phyloP scores from a whole-genome alignment of 2,797 vertebrate species.

The Premnoplex brunnescens region DNA sequence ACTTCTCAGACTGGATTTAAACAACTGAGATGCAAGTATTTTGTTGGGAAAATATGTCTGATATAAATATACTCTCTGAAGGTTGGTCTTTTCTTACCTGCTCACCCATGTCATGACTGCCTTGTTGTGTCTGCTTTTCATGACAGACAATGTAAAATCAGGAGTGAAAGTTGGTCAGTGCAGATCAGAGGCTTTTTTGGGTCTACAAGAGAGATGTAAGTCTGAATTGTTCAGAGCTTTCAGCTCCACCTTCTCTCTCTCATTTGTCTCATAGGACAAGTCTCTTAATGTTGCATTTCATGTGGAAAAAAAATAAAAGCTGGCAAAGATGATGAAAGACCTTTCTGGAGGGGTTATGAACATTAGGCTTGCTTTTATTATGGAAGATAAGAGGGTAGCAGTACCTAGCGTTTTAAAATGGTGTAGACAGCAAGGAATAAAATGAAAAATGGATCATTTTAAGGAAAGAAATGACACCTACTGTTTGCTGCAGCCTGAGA shows the following conservation, averaged over 20 bases:
- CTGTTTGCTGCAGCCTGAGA: neutral
- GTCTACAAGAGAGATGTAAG: neutral
- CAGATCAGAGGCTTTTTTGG: neutral
- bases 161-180: neutral
- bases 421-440: neutral
- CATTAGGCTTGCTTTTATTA: slow-evolving; percentile 4
- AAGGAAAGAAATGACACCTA: neutral
- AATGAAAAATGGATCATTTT: neutral
- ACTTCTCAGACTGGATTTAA: neutral
- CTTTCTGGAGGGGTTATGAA: neutral
- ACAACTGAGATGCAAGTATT: neutral
- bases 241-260: neutral
- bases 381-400: neutral
- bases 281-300: neutral
- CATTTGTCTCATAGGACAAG: neutral
- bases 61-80: neutral
- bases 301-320: neutral
- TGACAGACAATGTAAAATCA: neutral
- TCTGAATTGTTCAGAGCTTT: neutral
- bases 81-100: neutral
- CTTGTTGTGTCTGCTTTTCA: neutral
- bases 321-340: neutral
- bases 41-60: neutral
- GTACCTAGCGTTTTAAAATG: neutral
- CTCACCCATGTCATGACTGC: neutral